Percentiles rank a stretch among this genome's conserved stretches.
These are phyloP conservation scores for Calidris pugnax DNA, from an alignment of 2,113 vertebrate genomes.

Conservation along the genomic window DNA sequence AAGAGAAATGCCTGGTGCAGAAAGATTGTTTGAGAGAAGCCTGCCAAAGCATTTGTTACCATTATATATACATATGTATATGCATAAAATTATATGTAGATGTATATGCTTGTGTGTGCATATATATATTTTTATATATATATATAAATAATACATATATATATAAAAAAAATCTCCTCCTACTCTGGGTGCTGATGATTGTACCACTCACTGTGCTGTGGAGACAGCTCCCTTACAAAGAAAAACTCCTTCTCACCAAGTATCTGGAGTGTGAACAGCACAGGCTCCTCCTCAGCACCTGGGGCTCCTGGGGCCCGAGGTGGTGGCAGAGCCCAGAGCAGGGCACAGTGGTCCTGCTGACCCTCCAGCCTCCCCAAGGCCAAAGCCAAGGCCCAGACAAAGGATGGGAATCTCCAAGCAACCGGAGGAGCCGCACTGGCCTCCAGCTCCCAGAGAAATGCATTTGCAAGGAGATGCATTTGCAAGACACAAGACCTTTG, in stretches of 20 bases:
- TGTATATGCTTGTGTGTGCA: neutral
- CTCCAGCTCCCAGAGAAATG: neutral
- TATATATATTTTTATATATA: no score
- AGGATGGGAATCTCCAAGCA: constrained; percentile 12
- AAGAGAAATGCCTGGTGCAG: neutral
- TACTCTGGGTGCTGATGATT: neutral
- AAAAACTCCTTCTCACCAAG: neutral
- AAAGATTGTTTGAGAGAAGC: neutral
- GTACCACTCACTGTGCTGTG: neutral
- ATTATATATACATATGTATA: neutral
- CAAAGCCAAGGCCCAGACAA: neutral
- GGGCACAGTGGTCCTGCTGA: neutral
- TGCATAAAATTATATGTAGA: fast-evolving
- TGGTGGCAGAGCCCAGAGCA: neutral
- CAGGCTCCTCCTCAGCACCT: neutral
- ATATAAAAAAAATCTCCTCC: neutral
- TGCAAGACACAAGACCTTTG: neutral
- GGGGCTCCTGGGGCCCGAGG: fast-evolving
- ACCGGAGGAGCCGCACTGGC: neutral
- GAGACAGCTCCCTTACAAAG: neutral
- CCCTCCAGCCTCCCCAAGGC: neutral
- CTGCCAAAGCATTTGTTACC: neutral
- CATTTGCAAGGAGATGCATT: neutral
- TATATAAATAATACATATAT: no score
- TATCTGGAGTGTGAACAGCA: neutral